These are phyloP conservation scores for Marmota monax DNA, from an alignment of 2,113 vertebrate species.

Conservation along the genomic window DNA sequence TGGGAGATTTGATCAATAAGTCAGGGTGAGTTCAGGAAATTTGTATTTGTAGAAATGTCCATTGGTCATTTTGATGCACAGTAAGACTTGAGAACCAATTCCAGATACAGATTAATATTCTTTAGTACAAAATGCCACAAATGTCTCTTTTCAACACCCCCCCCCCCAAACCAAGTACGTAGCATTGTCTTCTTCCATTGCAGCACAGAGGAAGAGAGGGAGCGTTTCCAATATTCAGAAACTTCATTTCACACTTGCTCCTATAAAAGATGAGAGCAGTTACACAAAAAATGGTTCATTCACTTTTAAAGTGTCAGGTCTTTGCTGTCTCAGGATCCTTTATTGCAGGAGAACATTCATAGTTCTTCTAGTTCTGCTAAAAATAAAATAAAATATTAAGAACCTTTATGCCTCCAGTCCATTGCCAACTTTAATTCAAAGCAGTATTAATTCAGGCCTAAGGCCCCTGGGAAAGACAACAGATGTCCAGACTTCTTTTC, in stretches of 20 bases:
- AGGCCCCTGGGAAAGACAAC: conserved; percentile 7
- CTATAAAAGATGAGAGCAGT: conserved; percentile 62
- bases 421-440: conserved; percentile 74
- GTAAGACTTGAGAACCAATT: neutral
- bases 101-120: neutral
- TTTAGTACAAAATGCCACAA: neutral
- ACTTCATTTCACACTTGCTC: neutral
- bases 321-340: conserved; percentile 76
- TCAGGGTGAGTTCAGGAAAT: neutral
- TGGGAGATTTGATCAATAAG: neutral
- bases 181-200: neutral
- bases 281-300: conserved; percentile 58
- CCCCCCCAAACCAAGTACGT: neutral
- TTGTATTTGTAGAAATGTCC: neutral
- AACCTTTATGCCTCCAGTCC: conserved; percentile 35
- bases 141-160: neutral
- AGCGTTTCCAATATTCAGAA: neutral
- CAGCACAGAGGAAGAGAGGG: neutral
- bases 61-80: neutral
- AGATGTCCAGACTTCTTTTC: neutral
- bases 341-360: conserved; percentile 73
- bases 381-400: conserved; percentile 58
- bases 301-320: conserved; percentile 69
- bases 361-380: conserved; percentile 75
- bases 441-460: conserved; percentile 69